Evolutionary conservation across 1,140 invertebrate species (phyloP).

Genomic region (Anthonomus grandis): DNA sequence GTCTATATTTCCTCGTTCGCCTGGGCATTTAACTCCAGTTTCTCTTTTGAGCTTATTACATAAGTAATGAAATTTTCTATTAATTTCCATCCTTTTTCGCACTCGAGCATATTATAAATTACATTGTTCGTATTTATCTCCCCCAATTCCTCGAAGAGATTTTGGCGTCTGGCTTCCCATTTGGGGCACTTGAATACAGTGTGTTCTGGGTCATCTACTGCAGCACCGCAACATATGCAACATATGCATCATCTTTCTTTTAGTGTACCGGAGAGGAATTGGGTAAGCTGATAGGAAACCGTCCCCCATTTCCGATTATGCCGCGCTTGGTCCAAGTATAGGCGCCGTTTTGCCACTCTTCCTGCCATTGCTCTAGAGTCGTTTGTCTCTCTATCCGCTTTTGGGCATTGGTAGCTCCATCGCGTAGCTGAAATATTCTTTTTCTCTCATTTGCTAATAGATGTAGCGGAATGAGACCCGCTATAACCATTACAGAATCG

Average conservation of each 20-base stretch:
- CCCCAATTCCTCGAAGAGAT: no score
- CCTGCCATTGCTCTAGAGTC: no score
- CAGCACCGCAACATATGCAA: slow-evolving; percentile 20
- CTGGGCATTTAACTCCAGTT: no score
- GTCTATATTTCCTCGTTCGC: no score
- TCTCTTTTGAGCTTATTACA: no score
- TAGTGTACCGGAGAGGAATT: slow-evolving; percentile 39
- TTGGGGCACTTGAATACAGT: slow-evolving; percentile 33
- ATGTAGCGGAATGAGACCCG: slow-evolving; percentile 27
- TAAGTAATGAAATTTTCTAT: no score
- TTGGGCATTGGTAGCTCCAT: slow-evolving; percentile 12
- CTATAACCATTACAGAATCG: slow-evolving; percentile 23
- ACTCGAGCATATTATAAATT: no score
- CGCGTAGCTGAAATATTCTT: neutral
- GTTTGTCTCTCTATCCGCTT: slow-evolving; percentile 21
- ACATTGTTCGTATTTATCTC: no score
- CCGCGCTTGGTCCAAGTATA: slow-evolving; percentile 18
- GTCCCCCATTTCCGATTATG: slow-evolving; percentile 22
- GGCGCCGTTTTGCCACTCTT: slow-evolving; percentile 14
- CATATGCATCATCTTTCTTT: neutral
- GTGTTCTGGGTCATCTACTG: slow-evolving; percentile 34
- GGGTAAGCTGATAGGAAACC: slow-evolving; percentile 34
- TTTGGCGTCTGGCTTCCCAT: no score
- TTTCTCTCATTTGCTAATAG: slow-evolving; percentile 28
- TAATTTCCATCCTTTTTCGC: no score